A percentile compares a stretch with the other conserved stretches of the same genome.
These are phyloP conservation scores for Stegastes partitus DNA, from an alignment of 2,113 vertebrate genomes.

Conservation along the genomic window DNA sequence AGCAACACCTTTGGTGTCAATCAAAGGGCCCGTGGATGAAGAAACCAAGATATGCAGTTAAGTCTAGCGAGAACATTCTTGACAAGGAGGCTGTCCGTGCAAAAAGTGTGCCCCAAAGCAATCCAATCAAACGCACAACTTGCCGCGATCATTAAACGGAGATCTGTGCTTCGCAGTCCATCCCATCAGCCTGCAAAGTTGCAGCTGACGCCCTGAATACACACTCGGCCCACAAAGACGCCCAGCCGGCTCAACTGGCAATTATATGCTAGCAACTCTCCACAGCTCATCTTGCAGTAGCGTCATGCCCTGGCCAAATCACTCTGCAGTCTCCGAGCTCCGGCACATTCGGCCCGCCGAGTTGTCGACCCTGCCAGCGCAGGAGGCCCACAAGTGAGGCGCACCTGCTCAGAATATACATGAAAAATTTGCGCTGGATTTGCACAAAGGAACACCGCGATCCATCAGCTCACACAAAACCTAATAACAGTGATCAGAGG, in stretches of 20 bases:
- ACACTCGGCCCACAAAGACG: conserved; percentile 30
- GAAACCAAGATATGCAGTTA: conserved; percentile 68
- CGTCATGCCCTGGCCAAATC: conserved; percentile 28
- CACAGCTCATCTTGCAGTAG: conserved; percentile 49
- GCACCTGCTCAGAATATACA: conserved; percentile 12
- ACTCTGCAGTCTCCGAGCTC: conserved; percentile 27
- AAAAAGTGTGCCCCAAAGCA: conserved; percentile 74
- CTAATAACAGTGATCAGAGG: not conserved
- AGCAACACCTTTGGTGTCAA: conserved; percentile 82
- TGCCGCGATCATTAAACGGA: conserved; percentile 71
- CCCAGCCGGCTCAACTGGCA: conserved; percentile 32
- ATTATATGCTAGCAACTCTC: conserved; percentile 40
- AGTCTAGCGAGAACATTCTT: conserved; percentile 59
- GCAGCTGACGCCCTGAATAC: conserved; percentile 50
- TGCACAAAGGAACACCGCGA: not conserved
- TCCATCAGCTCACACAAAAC: not conserved
- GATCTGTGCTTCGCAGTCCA: conserved; percentile 35
- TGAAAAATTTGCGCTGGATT: not conserved
- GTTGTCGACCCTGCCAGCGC: not conserved
- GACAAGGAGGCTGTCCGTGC: conserved; percentile 67
- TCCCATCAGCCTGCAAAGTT: conserved; percentile 41
- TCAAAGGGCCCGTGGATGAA: conserved; percentile 73
- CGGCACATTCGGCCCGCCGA: not conserved
- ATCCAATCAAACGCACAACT: conserved; percentile 71
- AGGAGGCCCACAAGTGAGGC: not conserved